Base-by-base conservation (phyloP, 2,888 invertebrate genomes). In the Agriotes lineatus region DNA sequence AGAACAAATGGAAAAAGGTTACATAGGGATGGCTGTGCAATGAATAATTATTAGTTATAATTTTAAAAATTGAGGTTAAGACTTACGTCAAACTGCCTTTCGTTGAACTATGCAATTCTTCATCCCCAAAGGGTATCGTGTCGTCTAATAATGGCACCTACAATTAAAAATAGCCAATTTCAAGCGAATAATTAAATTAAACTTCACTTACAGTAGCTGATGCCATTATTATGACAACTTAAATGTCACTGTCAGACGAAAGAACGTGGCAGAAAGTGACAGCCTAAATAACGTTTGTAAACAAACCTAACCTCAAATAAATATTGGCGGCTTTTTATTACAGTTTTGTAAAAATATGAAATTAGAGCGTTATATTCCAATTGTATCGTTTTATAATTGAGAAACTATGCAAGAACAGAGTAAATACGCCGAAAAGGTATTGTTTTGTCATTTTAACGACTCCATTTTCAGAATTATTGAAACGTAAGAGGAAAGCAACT, bases 1-100 rank as follows among this genome's bases (percentile, higher is more conserved):
- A 99, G 71, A 91, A 88, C 73, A 99, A 84, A 85, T 98, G 97
- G 84, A 96, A 96, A 82, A 95, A 90, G 33, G 96, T 95, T 72
- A 97, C 96, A 82, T 95, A 92, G 0, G 97, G 97, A 83, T 97
- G 96, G 72, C 96, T 96, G 86, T 7, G 89, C 88, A 63, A 61
- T 68, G 74, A 69, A 69, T 61, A 54, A 70, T 52, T 59, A 4
- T 20, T 20, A 25, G 22, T n/a, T n/a, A n/a, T n/a, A 14, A 48
- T 12, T 45, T 14, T 61, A 20, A 19, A 44, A 48, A 33, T 6
- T 20, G 9, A 18, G 56, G 7, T 62, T 45, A 44, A 16, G 33
- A 57, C 42, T 56, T 62, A 62, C 70, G 30, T 37, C 30, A 64
- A 39, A 52, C 73, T 69, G 45, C 76, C 77, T 68, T 79, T 77